phyloP scores from a whole-genome alignment of 2,113 vertebrate species.

The Puffinus mauretanicus region DNA sequence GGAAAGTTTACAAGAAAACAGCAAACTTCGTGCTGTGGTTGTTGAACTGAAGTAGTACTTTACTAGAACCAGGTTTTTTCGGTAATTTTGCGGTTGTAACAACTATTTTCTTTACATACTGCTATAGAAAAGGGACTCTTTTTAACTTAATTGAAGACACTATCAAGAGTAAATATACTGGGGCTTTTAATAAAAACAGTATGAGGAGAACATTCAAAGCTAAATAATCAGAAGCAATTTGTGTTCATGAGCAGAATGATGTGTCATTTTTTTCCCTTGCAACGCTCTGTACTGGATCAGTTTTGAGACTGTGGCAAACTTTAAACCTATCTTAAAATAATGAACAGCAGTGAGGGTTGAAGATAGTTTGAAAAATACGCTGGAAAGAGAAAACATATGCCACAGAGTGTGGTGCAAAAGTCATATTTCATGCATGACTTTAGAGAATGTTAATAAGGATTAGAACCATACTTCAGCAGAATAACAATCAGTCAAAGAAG shows the following conservation, averaged over 20 bases:
- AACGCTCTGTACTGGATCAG: conserved; percentile 48
- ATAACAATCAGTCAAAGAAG: conserved; percentile 78
- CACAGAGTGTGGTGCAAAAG: conserved; percentile 80
- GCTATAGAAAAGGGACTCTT: conserved; percentile 71
- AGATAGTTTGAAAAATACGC: conserved; percentile 85
- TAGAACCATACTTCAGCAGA: conserved; percentile 84
- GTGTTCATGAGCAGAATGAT: conserved; percentile 67
- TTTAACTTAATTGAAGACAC: conserved; percentile 81
- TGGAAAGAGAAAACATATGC: conserved; percentile 89
- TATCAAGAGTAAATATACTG: conserved; percentile 76
- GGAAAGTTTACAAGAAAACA: conserved; percentile 72
- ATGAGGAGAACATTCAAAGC: conserved; percentile 77
- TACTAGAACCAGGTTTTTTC: conserved; percentile 77
- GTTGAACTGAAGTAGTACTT: conserved; percentile 72
- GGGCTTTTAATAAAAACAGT: conserved; percentile 79
- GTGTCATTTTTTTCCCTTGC: conserved; percentile 56
- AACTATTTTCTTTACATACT: conserved; percentile 79
- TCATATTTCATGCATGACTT: conserved; percentile 89
- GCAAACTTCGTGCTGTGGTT: conserved; percentile 75
- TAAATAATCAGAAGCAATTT: conserved; percentile 79
- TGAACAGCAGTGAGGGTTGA: conserved; percentile 80
- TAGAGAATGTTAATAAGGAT: conserved; percentile 92
- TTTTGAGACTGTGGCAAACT: conserved; percentile 71
- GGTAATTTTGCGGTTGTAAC: conserved; percentile 76
- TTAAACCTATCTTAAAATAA: conserved; percentile 85